A percentile compares a stretch with the other conserved stretches of the same genome.
Evolutionary conservation across 2,888 invertebrate species (phyloP).

Genomic region (Microctonus aethiopoides): DNA sequence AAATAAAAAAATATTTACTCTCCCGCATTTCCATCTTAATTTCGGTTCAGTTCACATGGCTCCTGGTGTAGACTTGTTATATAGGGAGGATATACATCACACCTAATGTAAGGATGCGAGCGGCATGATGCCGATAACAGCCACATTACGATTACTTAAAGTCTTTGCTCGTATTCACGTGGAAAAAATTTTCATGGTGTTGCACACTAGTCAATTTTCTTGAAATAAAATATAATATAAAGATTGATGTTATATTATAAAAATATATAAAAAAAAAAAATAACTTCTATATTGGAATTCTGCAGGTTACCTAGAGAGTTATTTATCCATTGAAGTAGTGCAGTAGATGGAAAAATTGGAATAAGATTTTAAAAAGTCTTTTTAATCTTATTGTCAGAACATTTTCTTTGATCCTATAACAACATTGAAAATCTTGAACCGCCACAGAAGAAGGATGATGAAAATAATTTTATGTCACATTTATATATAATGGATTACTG

Average conservation of each 20-base stretch:
- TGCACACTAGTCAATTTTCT: slow-evolving; percentile 17
- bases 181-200: background rate
- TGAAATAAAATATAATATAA: background rate
- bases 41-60: background rate
- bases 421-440: background rate
- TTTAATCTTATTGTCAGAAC: background rate
- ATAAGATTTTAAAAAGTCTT: background rate
- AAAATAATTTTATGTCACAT: slow-evolving; percentile 5
- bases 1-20: slow-evolving; percentile 8
- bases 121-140: slow-evolving; percentile 18
- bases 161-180: background rate
- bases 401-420: background rate
- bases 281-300: background rate
- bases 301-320: background rate
- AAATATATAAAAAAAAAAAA: background rate
- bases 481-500: slow-evolving; percentile 9
- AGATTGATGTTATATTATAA: slow-evolving; percentile 13
- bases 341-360: background rate
- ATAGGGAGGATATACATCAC: background rate
- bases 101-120: slow-evolving; percentile 5
- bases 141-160: slow-evolving; percentile 10
- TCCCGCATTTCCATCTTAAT: slow-evolving; percentile 4
- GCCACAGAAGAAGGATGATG: background rate
- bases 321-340: background rate
- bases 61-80: background rate